These are phyloP conservation scores for Enteromius radiatus DNA, from an alignment of 2,797 vertebrate species.

Conservation along the genomic window DNA sequence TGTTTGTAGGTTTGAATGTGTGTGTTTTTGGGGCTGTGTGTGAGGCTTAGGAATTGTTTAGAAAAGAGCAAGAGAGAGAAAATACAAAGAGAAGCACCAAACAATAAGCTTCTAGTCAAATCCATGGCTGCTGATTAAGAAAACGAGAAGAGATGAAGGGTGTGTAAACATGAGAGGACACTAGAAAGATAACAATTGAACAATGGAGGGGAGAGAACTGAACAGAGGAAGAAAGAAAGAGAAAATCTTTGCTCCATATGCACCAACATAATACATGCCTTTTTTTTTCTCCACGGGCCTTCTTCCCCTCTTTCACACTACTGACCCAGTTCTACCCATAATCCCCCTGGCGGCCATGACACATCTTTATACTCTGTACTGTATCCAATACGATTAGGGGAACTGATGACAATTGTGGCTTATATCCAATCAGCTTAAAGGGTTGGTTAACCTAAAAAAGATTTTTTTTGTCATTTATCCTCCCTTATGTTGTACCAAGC, in stretches of 20 bases:
- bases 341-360: conserved; percentile 53
- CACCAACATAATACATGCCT: not conserved
- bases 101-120: not conserved
- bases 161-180: not conserved
- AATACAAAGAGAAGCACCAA: not conserved
- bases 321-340: conserved; percentile 49
- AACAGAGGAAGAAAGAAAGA: not conserved
- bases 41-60: not conserved
- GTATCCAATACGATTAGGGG: conserved; percentile 47
- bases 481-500: not conserved
- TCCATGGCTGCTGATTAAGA: not conserved
- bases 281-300: not conserved
- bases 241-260: not conserved
- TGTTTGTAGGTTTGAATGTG: not conserved
- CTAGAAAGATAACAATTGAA: not conserved
- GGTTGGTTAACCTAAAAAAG: not conserved
- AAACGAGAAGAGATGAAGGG: not conserved
- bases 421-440: conserved; percentile 39
- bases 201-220: not conserved
- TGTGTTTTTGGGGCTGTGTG: not conserved
- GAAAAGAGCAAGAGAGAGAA: not conserved
- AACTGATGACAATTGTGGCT: conserved; percentile 29
- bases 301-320: conserved; percentile 25
- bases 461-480: too few species aligned
- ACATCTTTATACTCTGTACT: conserved; percentile 36